Conservation (phyloP, 1,140 invertebrate genomes). For the Bombus soroeensis region DNA sequence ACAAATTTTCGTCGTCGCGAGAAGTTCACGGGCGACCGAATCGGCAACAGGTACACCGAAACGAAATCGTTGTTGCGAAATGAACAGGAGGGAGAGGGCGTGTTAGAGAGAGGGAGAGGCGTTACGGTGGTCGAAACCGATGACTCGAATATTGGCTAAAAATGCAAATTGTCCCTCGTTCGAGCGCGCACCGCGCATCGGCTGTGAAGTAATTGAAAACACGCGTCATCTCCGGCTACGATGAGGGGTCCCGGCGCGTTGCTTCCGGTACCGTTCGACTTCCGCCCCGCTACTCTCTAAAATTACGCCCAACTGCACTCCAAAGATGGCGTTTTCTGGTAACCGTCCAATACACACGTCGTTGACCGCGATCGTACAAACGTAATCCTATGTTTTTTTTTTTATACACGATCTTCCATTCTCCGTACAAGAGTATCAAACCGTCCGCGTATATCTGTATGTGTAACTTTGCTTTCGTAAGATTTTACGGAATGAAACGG, state of each 20-base stretch:
- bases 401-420: too few species aligned
- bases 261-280: neutral
- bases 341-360: too few species aligned
- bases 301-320: neutral
- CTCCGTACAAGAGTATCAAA: too few species aligned
- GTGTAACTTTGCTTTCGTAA: too few species aligned
- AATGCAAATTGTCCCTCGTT: slow-evolving; percentile 76
- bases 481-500: too few species aligned
- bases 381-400: too few species aligned
- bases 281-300: neutral
- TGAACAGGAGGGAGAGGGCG: neutral
- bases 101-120: neutral
- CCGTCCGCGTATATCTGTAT: too few species aligned
- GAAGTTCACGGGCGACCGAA: neutral
- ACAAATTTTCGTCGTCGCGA: neutral
- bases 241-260: neutral
- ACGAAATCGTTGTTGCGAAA: neutral
- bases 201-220: slow-evolving; percentile 74
- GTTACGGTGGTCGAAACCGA: neutral
- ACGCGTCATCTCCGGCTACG: slow-evolving; percentile 69
- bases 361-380: too few species aligned
- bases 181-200: slow-evolving; percentile 31
- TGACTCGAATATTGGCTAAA: slow-evolving; percentile 76
- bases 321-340: too few species aligned
- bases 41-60: neutral